Conservation (phyloP, 2,113 vertebrate species). For the Centrocercus urophasianus region DNA sequence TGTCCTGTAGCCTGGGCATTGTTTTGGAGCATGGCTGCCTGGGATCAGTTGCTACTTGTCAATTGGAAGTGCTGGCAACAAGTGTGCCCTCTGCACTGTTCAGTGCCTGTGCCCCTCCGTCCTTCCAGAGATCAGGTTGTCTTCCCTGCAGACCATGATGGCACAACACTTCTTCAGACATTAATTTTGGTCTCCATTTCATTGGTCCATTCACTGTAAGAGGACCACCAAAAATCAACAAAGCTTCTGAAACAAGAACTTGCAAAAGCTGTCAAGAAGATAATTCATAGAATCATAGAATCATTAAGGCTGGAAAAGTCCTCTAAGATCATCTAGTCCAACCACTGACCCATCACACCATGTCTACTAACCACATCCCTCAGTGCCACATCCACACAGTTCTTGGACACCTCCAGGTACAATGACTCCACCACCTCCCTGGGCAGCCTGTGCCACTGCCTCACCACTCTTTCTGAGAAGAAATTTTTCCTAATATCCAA, state of each 20-base stretch:
- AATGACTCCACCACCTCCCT: too few relatives aligned
- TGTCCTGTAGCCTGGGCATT: slow-evolving; percentile 34
- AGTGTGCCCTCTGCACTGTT: rapidly evolving
- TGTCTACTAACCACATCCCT: too few relatives aligned
- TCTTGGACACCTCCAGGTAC: too few relatives aligned
- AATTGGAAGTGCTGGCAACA: neutral
- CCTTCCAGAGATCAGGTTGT: neutral
- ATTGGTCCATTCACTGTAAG: neutral
- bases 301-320: too few relatives aligned
- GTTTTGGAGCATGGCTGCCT: slow-evolving; percentile 24
- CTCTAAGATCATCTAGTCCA: too few relatives aligned
- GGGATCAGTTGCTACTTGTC: neutral
- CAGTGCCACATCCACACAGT: too few relatives aligned
- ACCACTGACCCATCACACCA: too few relatives aligned
- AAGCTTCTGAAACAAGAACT: neutral
- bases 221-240: neutral
- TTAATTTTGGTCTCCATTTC: neutral
- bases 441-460: too few relatives aligned
- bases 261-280: neutral
- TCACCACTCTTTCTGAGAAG: too few relatives aligned
- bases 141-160: neutral
- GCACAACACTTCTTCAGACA: neutral
- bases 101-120: neutral
- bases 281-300: neutral
- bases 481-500: too few relatives aligned